Evolutionary conservation across 92 coral and sea anemone species (phyloP), one percentile per base, ranked within the genome.

Genomic region (Phenganax subtilis): DNA sequence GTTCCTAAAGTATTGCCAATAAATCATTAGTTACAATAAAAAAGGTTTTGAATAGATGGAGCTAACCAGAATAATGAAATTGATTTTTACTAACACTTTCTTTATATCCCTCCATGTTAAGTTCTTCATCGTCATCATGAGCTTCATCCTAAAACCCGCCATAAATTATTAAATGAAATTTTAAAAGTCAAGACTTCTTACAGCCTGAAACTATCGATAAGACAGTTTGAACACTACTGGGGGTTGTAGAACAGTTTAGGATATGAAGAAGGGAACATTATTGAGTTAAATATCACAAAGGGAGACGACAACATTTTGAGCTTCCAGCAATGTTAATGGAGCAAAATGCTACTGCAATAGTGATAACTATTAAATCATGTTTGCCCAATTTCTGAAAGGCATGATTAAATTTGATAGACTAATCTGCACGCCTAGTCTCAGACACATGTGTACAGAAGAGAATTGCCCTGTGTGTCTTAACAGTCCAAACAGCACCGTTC

Each of bases 71-170:
- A 80, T 80, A 55, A 75, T 80, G 57, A 80, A 66, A n/a, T 57
- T 55, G 47, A 37, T 37, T 12, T 75, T 16, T 27, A 56, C 84
- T 16, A 79, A 93, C 98, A 91, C 31, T 63, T 54, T 93, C 98
- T 84, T 87, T 84, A 88, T 91, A 93, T 75, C 98, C 98, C 85
- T 93, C 98, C 89, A 91, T 88, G 37, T 90, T 83, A 11, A 93
- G 88, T 54, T 93, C 92, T 54, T 90, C 91, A 67, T 86, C 75
- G 30, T 85, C 81, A 44, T 88, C 76, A 37, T 88, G 86, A 81
- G 85, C 97, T 10, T 59, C 77, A 71, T 66, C 75, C 81, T 74
- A 20, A 20, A 47, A 8, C 27, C 66, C 15, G 62, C 54, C 10
- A 29, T 30, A 59, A 54, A 17, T 65, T 17, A 11, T 9, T 5